Percentiles rank a stretch among this genome's conserved stretches.
Conservation (phyloP, 2,797 vertebrate genomes). For the Hoplostethus mediterraneus region DNA sequence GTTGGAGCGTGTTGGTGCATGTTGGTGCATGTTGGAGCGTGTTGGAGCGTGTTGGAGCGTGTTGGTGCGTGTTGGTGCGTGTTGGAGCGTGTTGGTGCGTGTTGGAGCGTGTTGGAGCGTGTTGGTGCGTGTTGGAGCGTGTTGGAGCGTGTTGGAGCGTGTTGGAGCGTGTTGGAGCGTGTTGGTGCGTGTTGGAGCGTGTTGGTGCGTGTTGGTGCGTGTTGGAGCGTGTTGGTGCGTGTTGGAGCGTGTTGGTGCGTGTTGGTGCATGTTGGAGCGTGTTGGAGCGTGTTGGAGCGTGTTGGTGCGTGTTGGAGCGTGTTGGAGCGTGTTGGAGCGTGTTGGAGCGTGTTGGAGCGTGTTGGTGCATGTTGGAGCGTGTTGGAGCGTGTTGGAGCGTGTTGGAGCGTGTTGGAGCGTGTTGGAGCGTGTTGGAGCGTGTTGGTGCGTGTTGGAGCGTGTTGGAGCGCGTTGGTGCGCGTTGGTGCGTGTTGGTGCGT, state of each 20-base stretch:
- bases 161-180: slow-evolving; percentile 25
- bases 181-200: slow-evolving; percentile 16
- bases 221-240: slow-evolving; percentile 16
- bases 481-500: slow-evolving; percentile 16
- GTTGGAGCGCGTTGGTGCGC: too few relatives aligned
- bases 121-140: slow-evolving; percentile 16
- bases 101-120: slow-evolving; percentile 25
- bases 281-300: slow-evolving; percentile 25
- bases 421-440: slow-evolving; percentile 25
- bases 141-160: too few relatives aligned
- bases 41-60: slow-evolving; percentile 25
- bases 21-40: slow-evolving; percentile 21
- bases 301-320: slow-evolving; percentile 16
- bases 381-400: slow-evolving; percentile 21
- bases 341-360: slow-evolving; percentile 25
- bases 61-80: too few relatives aligned
- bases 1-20: slow-evolving; percentile 16
- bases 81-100: slow-evolving; percentile 16
- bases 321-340: too few relatives aligned
- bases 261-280: slow-evolving; percentile 21
- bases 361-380: slow-evolving; percentile 16
- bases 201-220: too few relatives aligned
- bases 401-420: too few relatives aligned
- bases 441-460: slow-evolving; percentile 16
- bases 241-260: slow-evolving; percentile 16